A percentile compares a stretch with the other conserved stretches of the same genome.
These are phyloP conservation scores for Pogonocichla stellata DNA, from an alignment of 2,113 vertebrate genomes.

Conservation along the genomic window DNA sequence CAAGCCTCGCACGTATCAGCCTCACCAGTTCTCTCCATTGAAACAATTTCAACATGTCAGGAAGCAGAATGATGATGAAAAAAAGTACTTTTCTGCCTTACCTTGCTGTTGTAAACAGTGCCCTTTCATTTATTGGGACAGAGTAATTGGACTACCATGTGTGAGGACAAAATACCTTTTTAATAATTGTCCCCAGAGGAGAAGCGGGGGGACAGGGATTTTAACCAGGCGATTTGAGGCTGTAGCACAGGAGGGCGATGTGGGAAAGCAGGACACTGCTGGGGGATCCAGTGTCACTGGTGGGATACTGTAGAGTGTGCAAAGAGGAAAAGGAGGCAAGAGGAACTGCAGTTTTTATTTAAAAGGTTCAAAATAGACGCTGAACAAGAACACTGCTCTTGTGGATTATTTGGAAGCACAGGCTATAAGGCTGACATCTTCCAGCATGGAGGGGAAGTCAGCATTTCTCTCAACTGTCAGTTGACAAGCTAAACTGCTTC, in stretches of 20 bases:
- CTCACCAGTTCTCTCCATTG: not conserved
- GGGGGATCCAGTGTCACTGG: not conserved
- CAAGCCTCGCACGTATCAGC: not conserved
- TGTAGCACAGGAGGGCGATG: not conserved
- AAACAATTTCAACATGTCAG: not conserved
- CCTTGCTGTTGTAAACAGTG: not conserved
- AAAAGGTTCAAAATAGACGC: not conserved
- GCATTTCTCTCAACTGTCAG: not conserved
- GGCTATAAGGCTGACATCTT: not conserved
- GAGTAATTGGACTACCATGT: not conserved
- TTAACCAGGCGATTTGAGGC: not conserved
- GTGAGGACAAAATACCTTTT: not conserved
- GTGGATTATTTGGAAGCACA: not conserved
- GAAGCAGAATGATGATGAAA: not conserved
- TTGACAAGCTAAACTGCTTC: not conserved
- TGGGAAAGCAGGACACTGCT: not conserved
- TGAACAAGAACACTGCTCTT: not conserved
- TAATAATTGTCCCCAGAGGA: not conserved
- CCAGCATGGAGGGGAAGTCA: not conserved
- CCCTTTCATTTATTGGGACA: not conserved
- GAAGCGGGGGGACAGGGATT: not conserved
- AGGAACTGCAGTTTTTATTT: not conserved
- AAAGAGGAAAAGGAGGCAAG: not conserved
- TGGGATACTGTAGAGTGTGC: not conserved
- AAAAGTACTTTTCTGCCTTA: not conserved